phyloP scores from a whole-genome alignment of 2,113 vertebrate genomes.

The Melanocharis versteri region DNA sequence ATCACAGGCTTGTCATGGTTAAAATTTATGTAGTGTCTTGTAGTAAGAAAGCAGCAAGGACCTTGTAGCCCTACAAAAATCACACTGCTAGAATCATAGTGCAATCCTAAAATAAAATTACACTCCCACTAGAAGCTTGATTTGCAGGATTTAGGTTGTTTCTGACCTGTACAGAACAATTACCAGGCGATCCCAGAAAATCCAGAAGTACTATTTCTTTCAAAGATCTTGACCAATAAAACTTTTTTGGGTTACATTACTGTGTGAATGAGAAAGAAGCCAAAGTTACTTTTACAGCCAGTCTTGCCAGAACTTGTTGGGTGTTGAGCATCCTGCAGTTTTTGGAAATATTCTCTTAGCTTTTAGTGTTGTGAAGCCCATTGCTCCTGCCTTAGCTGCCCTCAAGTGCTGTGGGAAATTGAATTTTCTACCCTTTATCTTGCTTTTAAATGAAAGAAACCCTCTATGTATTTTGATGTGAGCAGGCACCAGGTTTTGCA shows the following conservation, averaged over 20 bases:
- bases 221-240: background rate
- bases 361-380: background rate
- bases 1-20: background rate
- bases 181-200: background rate
- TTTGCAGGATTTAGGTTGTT: background rate
- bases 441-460: background rate
- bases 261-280: background rate
- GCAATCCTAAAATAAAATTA: background rate
- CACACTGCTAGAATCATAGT: background rate
- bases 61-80: background rate
- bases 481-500: background rate
- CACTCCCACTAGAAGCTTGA: background rate
- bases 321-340: background rate
- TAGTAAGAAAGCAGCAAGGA: background rate
- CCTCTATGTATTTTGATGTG: background rate
- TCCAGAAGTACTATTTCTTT: background rate
- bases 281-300: background rate
- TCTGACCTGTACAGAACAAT: background rate
- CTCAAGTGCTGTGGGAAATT: background rate
- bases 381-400: background rate
- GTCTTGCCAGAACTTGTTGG: background rate
- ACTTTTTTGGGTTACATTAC: background rate
- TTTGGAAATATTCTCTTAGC: background rate
- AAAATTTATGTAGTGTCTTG: background rate
- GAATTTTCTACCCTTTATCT: background rate